Base-by-base conservation (phyloP, 2,888 invertebrate genomes). In the Quadroppia sp. region DNA sequence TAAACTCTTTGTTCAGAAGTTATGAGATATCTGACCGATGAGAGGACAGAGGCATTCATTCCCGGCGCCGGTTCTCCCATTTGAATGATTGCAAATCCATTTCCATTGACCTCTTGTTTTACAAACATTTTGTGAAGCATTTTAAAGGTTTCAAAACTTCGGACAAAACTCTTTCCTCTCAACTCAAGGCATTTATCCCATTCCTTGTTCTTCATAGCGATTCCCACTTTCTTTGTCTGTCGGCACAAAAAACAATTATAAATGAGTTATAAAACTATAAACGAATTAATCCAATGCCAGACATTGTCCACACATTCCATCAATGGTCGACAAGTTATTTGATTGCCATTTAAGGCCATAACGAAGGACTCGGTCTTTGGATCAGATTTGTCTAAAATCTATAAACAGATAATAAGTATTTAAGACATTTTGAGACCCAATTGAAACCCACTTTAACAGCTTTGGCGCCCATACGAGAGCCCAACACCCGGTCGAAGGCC, bases 41-140 rank as follows among this genome's bases (percentile, higher is more conserved):
- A 94, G 71, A 98, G 89, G 69, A 98, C 94, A 0, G 96, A 95
- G 2, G 99, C 96, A 84, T 99, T 99, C 94, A 99, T 97, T 75
- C 99, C 99, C 83, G 98, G 97, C 56, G 97, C 94, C 0, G 99
- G 99, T 25, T 98, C 97, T 76, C 99, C 99, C 77, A 98, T 90
- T 83, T 97, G 96, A 90, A 99, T 91, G 59, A 99, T 90, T 30
- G 89, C 98, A 77, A 97, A 83, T 42, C 72, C 77, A 36, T 84
- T 79, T 36, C 84, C 86, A 80, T 89, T 87, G 75, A 88, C 86
- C 78, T 86, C 87, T 80, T 88, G 89, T n/a, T 94, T 94, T 23
- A 95, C 94, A 83, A 92, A 91, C 81, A 97, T 85, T 77, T 96
- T 90, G 1, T 96, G 96, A 83, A 99, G 85, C 88, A 95, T 90